Conservation (phyloP, 2,797 vertebrate genomes). For the Anguilla megastoma region DNA sequence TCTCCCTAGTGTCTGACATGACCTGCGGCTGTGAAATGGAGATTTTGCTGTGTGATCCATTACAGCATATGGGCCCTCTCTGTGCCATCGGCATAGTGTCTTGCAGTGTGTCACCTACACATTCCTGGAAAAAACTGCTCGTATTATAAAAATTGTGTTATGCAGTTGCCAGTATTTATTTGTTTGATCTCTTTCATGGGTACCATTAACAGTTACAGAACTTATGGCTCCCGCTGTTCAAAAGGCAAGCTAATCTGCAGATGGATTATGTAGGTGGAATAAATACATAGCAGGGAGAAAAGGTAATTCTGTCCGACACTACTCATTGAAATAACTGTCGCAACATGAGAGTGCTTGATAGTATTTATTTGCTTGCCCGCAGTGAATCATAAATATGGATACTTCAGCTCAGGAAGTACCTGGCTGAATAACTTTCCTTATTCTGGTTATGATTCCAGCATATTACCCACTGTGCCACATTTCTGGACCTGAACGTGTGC, state of each 20-base stretch:
- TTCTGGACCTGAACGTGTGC: neutral
- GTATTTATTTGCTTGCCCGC: neutral
- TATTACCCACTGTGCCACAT: neutral
- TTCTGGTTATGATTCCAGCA: neutral
- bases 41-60: neutral
- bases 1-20: constrained; percentile 4
- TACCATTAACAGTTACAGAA: neutral
- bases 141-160: neutral
- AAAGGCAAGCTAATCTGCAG: neutral
- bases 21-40: neutral
- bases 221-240: neutral
- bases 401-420: neutral
- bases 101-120: neutral
- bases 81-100: neutral
- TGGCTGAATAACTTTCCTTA: neutral
- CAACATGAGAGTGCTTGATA: neutral
- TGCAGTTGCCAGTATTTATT: neutral
- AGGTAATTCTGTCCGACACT: constrained; percentile 4
- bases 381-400: neutral
- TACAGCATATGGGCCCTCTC: neutral
- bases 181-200: neutral
- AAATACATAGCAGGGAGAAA: neutral
- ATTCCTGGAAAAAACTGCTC: neutral
- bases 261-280: constrained; percentile 12
- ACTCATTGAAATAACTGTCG: neutral